Percentiles rank a stretch among this genome's conserved stretches.
These are phyloP conservation scores for Neodontobutis hainanensis DNA, from an alignment of 2,113 vertebrate genomes.

Conservation along the genomic window DNA sequence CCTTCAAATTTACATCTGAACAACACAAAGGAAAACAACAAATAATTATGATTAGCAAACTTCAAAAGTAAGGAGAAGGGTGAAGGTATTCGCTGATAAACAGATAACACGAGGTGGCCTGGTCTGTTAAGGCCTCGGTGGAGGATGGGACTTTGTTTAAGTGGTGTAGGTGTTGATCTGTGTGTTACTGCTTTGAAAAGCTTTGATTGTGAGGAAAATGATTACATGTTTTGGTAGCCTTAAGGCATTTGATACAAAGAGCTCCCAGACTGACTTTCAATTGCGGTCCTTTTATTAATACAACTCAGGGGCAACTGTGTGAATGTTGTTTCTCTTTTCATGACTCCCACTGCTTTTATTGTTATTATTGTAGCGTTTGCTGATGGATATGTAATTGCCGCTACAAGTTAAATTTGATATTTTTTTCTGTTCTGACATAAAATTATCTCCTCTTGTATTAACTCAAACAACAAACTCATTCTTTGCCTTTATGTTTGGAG, in stretches of 20 bases:
- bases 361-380: slow-evolving; percentile 6
- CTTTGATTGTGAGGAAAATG: slow-evolving; percentile 51
- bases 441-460: no score
- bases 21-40: slow-evolving; percentile 62
- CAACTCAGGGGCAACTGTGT: not conserved
- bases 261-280: slow-evolving; percentile 42
- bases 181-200: slow-evolving; percentile 18
- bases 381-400: not conserved
- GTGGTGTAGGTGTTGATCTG: slow-evolving; percentile 26
- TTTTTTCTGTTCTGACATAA: not conserved
- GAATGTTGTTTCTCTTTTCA: slow-evolving; percentile 12
- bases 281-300: slow-evolving; percentile 45
- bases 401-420: no score
- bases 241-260: slow-evolving; percentile 20
- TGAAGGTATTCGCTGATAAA: slow-evolving; percentile 33
- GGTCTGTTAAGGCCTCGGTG: slow-evolving; percentile 16
- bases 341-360: slow-evolving; percentile 30
- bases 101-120: slow-evolving; percentile 13
- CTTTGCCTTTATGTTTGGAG: not conserved
- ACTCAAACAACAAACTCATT: no score
- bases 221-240: slow-evolving; percentile 11
- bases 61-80: slow-evolving; percentile 54
- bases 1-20: slow-evolving; percentile 63
- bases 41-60: slow-evolving; percentile 42
- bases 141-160: slow-evolving; percentile 39